phyloP scores from a whole-genome alignment of 1,140 invertebrate species.

The Brachionus koreanus region DNA sequence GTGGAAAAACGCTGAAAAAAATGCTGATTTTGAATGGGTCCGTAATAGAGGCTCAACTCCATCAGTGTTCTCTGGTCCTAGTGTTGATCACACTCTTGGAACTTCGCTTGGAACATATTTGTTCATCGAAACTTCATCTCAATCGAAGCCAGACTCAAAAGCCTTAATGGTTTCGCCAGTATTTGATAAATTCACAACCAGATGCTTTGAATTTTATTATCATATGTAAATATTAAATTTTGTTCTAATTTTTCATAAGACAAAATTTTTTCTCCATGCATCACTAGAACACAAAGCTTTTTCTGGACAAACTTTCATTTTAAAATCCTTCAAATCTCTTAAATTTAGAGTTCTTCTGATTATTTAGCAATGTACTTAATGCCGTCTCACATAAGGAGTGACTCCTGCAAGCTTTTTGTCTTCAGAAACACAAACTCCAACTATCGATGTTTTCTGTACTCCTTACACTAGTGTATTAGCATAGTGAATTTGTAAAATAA shows the following conservation, averaged over 20 bases:
- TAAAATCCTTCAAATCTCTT: too few species aligned
- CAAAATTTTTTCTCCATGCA: background rate
- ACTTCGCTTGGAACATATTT: slow-evolving; percentile 48
- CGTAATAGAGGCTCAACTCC: slow-evolving; percentile 18
- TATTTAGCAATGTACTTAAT: too few species aligned
- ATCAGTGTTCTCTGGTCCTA: slow-evolving; percentile 45
- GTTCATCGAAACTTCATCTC: slow-evolving; percentile 46
- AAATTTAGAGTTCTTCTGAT: too few species aligned
- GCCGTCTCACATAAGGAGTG: too few species aligned
- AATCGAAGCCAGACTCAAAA: background rate
- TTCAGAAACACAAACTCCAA: too few species aligned
- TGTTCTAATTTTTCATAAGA: background rate
- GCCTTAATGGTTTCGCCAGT: slow-evolving; percentile 38
- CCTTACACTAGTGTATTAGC: too few species aligned
- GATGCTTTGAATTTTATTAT: slow-evolving; percentile 43
- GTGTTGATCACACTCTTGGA: slow-evolving; percentile 48
- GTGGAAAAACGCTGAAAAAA: slow-evolving; percentile 45
- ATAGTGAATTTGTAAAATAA: too few species aligned
- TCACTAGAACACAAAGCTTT: too few species aligned
- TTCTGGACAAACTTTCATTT: too few species aligned
- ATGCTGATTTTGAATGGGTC: slow-evolving; percentile 46
- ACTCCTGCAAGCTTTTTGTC: too few species aligned
- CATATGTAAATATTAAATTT: slow-evolving; percentile 22
- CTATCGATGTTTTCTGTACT: too few species aligned
- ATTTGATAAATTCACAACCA: background rate